Conservation (phyloP, 2,888 invertebrate genomes). For the Apodemia hepburni region DNA sequence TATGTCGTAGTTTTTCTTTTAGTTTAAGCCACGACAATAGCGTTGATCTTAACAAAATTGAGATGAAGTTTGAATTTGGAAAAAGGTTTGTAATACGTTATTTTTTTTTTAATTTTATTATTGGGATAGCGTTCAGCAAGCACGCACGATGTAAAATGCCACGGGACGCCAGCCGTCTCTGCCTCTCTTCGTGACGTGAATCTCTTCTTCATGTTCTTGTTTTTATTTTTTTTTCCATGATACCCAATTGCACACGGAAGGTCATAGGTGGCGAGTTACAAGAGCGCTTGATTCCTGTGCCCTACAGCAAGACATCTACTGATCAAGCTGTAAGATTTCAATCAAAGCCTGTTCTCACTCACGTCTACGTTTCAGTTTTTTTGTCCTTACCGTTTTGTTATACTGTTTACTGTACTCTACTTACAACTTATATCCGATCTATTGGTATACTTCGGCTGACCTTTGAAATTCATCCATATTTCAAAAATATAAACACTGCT, state of each 20-base stretch:
- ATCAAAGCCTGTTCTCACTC: slow-evolving; percentile 60
- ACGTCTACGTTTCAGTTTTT: slow-evolving; percentile 56
- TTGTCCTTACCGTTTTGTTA: slow-evolving; percentile 58
- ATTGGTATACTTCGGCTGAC: slow-evolving; percentile 49
- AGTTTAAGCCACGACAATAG: not conserved
- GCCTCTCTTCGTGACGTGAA: slow-evolving; percentile 51
- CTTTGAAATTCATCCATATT: slow-evolving; percentile 36
- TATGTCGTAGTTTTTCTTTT: not conserved
- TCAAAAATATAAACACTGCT: slow-evolving; percentile 11
- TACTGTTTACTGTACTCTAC: slow-evolving; percentile 67
- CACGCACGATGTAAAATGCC: slow-evolving; percentile 36
- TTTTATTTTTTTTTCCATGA: slow-evolving; percentile 87
- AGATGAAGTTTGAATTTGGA: not conserved
- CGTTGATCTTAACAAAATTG: not conserved
- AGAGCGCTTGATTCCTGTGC: slow-evolving; percentile 99
- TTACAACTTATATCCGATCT: slow-evolving; percentile 51
- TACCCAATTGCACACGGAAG: slow-evolving; percentile 95
- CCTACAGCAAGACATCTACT: slow-evolving; percentile 99
- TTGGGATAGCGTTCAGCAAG: slow-evolving; percentile 39
- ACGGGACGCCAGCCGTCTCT: slow-evolving; percentile 33
- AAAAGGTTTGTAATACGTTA: slow-evolving; percentile 5
- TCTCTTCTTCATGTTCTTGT: slow-evolving; percentile 74
- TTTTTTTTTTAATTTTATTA: slow-evolving; percentile 16
- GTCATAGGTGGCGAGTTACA: slow-evolving; percentile 99
- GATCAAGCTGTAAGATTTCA: slow-evolving; percentile 98